Evolutionary conservation across 1,140 invertebrate genomes (phyloP).

Genomic region (Planococcus citri): DNA sequence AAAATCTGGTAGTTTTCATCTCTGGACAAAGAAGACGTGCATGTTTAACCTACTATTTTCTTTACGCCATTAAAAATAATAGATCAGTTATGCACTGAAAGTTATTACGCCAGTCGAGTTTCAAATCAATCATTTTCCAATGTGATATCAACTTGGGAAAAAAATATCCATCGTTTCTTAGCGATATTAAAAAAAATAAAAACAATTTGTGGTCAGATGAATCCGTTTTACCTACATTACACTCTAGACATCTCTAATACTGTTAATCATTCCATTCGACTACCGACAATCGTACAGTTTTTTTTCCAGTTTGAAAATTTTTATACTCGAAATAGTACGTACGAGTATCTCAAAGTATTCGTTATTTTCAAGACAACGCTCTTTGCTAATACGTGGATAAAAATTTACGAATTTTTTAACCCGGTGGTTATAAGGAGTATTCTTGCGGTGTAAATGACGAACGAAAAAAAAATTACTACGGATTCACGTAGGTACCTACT

Average conservation of each 20-base stretch:
- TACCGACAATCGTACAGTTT: not conserved
- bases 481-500: too few species aligned
- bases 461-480: too few species aligned
- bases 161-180: not conserved
- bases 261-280: not conserved
- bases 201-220: slow-evolving; percentile 4
- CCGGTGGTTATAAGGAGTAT: too few species aligned
- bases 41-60: not conserved
- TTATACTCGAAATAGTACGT: not conserved
- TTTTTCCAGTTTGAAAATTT: not conserved
- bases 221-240: slow-evolving; percentile 5
- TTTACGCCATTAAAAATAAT: not conserved
- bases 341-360: too few species aligned
- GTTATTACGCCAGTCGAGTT: not conserved
- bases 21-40: too few species aligned
- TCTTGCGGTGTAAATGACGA: too few species aligned
- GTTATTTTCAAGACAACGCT: not conserved
- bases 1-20: too few species aligned
- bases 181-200: not conserved
- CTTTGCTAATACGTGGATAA: too few species aligned
- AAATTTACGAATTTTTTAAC: too few species aligned
- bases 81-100: not conserved
- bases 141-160: not conserved
- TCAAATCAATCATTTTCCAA: not conserved
- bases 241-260: not conserved